Base-by-base conservation (phyloP, 2,888 invertebrate genomes). In the Pammene aurita region DNA sequence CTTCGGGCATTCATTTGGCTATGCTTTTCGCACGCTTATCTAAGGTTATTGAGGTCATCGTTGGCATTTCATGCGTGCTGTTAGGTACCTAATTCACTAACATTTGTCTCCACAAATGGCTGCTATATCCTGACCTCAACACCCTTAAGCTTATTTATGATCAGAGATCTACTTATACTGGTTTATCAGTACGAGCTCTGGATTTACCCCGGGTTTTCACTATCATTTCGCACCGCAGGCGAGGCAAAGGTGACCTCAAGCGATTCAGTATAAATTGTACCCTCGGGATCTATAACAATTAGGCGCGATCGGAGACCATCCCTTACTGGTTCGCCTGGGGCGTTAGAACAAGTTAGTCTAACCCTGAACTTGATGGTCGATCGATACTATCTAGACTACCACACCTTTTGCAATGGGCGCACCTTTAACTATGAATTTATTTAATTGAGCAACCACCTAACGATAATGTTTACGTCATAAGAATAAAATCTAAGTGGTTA, bases 321-420 rank as follows among this genome's bases (percentile, higher is more conserved):
- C 11, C 6, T 1, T 10, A 26, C 10, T 26, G 50, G 50, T 26
- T 26, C 5, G 5, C 1, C 10, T 5, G 26, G 50, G 26, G 11
- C 16, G 50, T 11, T 26, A 52, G 1, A n/a, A n/a, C n/a, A n/a
- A n/a, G n/a, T n/a, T n/a, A 26, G 50, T 26, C 7, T 11, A 26
- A 26, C 50, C 50, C 50, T 52, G 26, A 52, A 52, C 26, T 52
- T 52, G 46, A 14, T 46, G 50, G 50, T 52, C 50, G 50, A 52
- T 10, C 13, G 13, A n/a, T n/a, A n/a, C n/a, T 26, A 7, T 52
- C 50, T 52, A 52, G 50, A 52, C 50, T 52, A 52, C 50, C 50
- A 52, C 50, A 52, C 50, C 50, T 50, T 18, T 26, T 52, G 50
- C 2, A 48, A 26, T 52, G 50, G 50, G 18, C 26, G 26, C 26